Percentiles rank a stretch among this genome's conserved stretches.
phyloP scores from a whole-genome alignment of 2,113 vertebrate species.

The Plecotus auritus region DNA sequence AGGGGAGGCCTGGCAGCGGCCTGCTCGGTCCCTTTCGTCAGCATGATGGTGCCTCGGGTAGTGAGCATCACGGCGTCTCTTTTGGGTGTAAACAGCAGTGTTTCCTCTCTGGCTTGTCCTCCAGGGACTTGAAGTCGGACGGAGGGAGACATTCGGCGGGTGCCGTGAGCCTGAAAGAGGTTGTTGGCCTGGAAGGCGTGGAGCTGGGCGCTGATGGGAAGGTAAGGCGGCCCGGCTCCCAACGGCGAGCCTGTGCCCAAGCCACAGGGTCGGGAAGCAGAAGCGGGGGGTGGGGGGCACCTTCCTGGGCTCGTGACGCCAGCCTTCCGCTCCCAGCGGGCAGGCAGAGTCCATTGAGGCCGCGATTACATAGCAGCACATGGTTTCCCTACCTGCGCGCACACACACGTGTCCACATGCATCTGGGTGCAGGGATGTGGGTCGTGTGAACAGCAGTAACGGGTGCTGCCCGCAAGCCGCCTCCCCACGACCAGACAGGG shows the following conservation, averaged over 20 bases:
- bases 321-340: rapidly evolving
- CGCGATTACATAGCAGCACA: neutral
- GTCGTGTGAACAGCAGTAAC: neutral
- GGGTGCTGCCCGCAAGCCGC: neutral
- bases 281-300: neutral
- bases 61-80: rapidly evolving
- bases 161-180: slow-evolving; percentile 93
- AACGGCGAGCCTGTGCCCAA: rapidly evolving
- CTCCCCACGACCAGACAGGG: neutral
- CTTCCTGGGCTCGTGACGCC: rapidly evolving
- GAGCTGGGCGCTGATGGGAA: slow-evolving; percentile 97
- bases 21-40: rapidly evolving
- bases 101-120: slow-evolving; percentile 70
- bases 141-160: slow-evolving; percentile 91
- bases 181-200: slow-evolving; percentile 97
- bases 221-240: slow-evolving; percentile 82
- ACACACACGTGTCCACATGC: rapidly evolving
- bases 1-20: neutral
- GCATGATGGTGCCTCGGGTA: neutral
- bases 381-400: neutral
- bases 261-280: neutral
- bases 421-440: neutral
- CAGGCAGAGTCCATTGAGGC: neutral
- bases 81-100: neutral
- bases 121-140: slow-evolving; percentile 93